phyloP scores from a whole-genome alignment of 1,140 invertebrate genomes.

The Aphaenogaster rudis region DNA sequence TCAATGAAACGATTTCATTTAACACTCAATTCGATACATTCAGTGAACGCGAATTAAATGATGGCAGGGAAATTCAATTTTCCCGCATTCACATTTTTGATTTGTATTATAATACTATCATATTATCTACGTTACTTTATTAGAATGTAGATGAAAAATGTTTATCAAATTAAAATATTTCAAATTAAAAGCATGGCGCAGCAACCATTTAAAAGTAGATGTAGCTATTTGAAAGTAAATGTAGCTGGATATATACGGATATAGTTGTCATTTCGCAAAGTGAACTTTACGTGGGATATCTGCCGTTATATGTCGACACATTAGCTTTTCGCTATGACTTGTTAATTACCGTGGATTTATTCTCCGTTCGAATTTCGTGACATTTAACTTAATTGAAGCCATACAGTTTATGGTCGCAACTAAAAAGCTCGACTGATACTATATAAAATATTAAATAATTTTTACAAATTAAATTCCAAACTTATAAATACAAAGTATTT shows the following conservation, averaged over 20 bases:
- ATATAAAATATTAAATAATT: constrained; percentile 31
- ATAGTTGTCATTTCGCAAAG: background rate
- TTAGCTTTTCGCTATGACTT: constrained; percentile 27
- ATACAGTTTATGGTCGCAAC: background rate
- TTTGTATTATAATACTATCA: background rate
- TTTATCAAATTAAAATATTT: background rate
- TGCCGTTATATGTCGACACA: background rate
- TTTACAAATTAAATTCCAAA: background rate
- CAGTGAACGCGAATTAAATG: background rate
- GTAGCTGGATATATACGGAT: background rate
- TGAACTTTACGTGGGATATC: constrained; percentile 1
- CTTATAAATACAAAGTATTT: background rate
- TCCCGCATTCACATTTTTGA: background rate
- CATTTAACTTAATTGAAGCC: constrained; percentile 35
- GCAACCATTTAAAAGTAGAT: background rate
- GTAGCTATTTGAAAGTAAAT: constrained; percentile 21
- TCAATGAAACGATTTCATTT: background rate
- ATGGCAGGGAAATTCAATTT: background rate
- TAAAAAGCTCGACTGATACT: background rate
- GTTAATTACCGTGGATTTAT: constrained; percentile 41
- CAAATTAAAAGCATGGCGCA: background rate
- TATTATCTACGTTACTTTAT: constrained; percentile 5
- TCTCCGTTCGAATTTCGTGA: constrained; percentile 15
- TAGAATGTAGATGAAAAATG: background rate
- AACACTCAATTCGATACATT: background rate